Evolutionary conservation across 2,797 vertebrate species (phyloP).

Genomic region (Tokudaia muenninki): DNA sequence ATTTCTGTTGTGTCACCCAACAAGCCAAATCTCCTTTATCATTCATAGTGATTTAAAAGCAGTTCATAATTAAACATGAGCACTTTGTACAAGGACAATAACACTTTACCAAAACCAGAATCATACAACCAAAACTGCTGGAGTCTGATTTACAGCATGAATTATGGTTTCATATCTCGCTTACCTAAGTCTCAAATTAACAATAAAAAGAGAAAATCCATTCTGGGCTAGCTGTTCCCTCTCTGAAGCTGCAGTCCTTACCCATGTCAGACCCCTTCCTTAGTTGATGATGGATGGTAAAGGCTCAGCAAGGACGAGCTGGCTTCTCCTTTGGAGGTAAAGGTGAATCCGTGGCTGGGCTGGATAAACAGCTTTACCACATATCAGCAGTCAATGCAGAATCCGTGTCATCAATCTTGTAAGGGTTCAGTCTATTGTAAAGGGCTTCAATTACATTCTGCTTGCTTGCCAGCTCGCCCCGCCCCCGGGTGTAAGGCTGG

Average conservation of each 20-base stretch:
- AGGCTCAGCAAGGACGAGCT: slow-evolving; percentile 92
- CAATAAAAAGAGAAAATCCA: slow-evolving; percentile 89
- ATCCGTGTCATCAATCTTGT: slow-evolving; percentile 99
- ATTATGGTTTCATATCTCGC: slow-evolving; percentile 91
- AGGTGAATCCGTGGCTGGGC: slow-evolving; percentile 92
- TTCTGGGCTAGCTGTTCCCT: slow-evolving; percentile 92
- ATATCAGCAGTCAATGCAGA: slow-evolving; percentile 98
- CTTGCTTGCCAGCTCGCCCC: neutral
- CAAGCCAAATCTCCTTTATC: slow-evolving; percentile 95
- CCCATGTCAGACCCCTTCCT: slow-evolving; percentile 90
- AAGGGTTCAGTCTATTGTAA: slow-evolving; percentile 99
- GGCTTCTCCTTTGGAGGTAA: slow-evolving; percentile 94
- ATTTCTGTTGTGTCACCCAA: slow-evolving; percentile 93
- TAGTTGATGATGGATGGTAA: slow-evolving; percentile 92
- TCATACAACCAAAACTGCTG: slow-evolving; percentile 99
- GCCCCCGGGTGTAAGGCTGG: no score
- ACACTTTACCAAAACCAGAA: slow-evolving; percentile 96
- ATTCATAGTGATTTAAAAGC: slow-evolving; percentile 92
- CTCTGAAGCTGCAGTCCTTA: slow-evolving; percentile 89
- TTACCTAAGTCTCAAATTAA: slow-evolving; percentile 91
- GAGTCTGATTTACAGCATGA: slow-evolving; percentile 99
- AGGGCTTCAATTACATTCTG: slow-evolving; percentile 99
- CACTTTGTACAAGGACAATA: slow-evolving; percentile 98
- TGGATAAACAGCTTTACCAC: slow-evolving; percentile 95
- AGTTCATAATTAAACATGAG: slow-evolving; percentile 93